Evolutionary conservation across 2,888 invertebrate genomes (phyloP).

Genomic region (Hylaea fasciaria): DNA sequence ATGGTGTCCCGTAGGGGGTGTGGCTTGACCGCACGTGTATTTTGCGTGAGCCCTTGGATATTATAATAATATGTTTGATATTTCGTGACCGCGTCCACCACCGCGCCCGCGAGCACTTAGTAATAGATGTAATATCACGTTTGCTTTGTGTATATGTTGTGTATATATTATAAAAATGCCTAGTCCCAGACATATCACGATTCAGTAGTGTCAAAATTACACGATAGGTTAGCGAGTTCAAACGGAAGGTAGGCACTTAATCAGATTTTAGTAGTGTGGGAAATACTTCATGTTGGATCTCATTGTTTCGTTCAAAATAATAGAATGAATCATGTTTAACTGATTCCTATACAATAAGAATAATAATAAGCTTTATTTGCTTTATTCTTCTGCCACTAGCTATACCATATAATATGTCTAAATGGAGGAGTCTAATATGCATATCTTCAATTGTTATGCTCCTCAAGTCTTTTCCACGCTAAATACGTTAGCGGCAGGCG

Average conservation of each 20-base stretch:
- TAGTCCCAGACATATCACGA: too few species aligned
- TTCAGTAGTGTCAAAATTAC: too few species aligned
- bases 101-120: too few species aligned
- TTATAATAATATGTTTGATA: too few species aligned
- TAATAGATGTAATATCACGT: too few species aligned
- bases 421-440: neutral
- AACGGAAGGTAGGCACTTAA: slow-evolving; percentile 10
- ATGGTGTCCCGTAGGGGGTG: too few species aligned
- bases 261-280: slow-evolving; percentile 9
- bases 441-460: neutral
- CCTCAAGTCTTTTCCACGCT: neutral
- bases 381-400: neutral
- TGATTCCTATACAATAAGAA: neutral
- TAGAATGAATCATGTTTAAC: neutral
- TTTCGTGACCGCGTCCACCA: too few species aligned
- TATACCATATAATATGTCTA: neutral
- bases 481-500: too few species aligned
- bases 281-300: slow-evolving; percentile 11
- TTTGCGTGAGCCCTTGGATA: too few species aligned
- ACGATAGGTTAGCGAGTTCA: neutral
- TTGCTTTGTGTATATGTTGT: too few species aligned
- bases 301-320: slow-evolving; percentile 1
- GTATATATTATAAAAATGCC: too few species aligned
- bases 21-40: too few species aligned
- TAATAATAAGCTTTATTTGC: neutral